A percentile compares a stretch with the other conserved stretches of the same genome.
Evolutionary conservation across 2,888 invertebrate species (phyloP).

Genomic region (Marasmarcha lunaedactyla): DNA sequence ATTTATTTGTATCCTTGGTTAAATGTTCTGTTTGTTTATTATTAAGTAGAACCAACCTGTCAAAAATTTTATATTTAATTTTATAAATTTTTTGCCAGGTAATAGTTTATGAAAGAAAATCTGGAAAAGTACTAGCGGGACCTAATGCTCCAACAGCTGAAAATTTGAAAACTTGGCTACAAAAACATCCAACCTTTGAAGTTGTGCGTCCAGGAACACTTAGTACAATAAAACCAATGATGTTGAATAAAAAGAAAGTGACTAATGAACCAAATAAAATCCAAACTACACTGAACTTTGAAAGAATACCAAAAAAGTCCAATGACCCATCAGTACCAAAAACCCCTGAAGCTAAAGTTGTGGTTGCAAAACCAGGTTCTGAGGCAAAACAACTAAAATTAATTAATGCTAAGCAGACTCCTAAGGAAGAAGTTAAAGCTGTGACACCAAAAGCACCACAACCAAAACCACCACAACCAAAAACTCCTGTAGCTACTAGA

Average conservation of each 20-base stretch:
- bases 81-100: slow-evolving; percentile 43
- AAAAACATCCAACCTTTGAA: slow-evolving; percentile 89
- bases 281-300: slow-evolving; percentile 62
- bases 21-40: no score
- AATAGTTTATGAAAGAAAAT: slow-evolving; percentile 86
- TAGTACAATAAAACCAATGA: slow-evolving; percentile 52
- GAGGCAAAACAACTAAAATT: slow-evolving; percentile 23
- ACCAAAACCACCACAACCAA: slow-evolving; percentile 20
- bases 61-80: background rate
- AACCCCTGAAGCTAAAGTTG: slow-evolving; percentile 28
- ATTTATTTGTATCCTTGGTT: no score
- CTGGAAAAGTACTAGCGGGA: slow-evolving; percentile 80
- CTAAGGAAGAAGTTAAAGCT: slow-evolving; percentile 21
- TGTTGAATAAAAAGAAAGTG: slow-evolving; percentile 32
- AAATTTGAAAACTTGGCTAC: slow-evolving; percentile 85
- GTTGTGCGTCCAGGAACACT: slow-evolving; percentile 77
- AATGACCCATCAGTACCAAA: slow-evolving; percentile 18
- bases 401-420: background rate
- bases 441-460: background rate
- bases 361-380: slow-evolving; percentile 23
- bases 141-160: slow-evolving; percentile 85
- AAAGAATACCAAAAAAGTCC: slow-evolving; percentile 42
- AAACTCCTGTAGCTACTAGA: slow-evolving; percentile 22
- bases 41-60: no score
- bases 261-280: slow-evolving; percentile 36